phyloP scores from a whole-genome alignment of 1,140 invertebrate species.

The Yoshiicerus persimilis region DNA sequence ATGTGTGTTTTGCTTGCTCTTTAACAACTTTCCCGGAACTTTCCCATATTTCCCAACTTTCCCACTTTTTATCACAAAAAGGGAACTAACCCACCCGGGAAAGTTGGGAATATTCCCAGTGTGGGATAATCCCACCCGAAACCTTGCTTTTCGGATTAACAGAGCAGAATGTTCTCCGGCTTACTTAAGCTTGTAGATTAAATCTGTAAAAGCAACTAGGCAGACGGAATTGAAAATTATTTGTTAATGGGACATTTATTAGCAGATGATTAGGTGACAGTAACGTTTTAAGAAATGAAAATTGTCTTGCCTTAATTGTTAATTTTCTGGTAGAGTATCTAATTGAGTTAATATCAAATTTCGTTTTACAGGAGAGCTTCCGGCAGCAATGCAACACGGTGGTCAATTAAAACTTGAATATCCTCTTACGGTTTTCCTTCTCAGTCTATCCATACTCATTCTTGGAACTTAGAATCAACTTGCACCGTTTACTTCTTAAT shows the following conservation, averaged over 20 bases:
- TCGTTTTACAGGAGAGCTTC: conserved; percentile 46
- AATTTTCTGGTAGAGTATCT: neutral
- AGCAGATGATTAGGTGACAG: neutral
- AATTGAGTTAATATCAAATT: conserved; percentile 9
- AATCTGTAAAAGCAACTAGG: neutral
- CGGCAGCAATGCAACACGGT: conserved; percentile 49
- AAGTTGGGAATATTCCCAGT: too few species aligned
- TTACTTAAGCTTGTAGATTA: neutral
- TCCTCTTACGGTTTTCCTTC: conserved; percentile 45
- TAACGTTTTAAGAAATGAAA: neutral
- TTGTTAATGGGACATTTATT: neutral
- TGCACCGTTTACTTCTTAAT: neutral
- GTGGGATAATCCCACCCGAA: too few species aligned
- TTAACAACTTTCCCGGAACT: too few species aligned
- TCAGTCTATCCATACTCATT: conserved; percentile 48
- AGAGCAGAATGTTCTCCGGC: neutral
- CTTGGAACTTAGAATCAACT: conserved; percentile 43
- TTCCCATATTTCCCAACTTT: too few species aligned
- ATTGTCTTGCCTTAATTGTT: neutral
- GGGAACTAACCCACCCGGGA: too few species aligned
- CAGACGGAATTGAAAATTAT: neutral
- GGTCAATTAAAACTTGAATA: conserved; percentile 47
- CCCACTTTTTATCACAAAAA: too few species aligned
- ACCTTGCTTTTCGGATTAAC: too few species aligned
- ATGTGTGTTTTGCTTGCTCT: too few species aligned